Evolutionary conservation across 2,113 vertebrate species (phyloP), one percentile per base, ranked within the genome.

Genomic region (Macquaria ambigua): DNA sequence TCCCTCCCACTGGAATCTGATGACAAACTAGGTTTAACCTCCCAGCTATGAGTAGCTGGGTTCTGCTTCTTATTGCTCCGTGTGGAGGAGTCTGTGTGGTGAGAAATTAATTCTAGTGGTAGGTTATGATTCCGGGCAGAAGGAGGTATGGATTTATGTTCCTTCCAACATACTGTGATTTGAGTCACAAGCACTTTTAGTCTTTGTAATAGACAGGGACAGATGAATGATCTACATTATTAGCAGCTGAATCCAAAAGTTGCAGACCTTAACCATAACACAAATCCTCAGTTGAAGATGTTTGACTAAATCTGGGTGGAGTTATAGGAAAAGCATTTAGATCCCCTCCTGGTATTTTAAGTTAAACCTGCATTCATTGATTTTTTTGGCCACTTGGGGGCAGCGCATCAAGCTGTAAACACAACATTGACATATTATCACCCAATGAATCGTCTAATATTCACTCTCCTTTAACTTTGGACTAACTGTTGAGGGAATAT

Each of bases 21-120:
- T 94, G 93, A 94, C 93, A 93, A 95, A 92, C 91, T 90, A 83
- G 87, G 87, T 93, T 93, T 93, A 94, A 94, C 92, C 90, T 94
- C 76, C 73, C 85, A 74, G 84, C 87, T 87, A 75, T 90, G 89
- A 94, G 90, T 78, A 77, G 81, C 85, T 70, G 81, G 76, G 79
- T 84, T 90, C 90, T 89, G 89, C 83, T 78, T 88, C 89, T 82
- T 87, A 87, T 84, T 91, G 81, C 89, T 62, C 28, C 10, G 46
- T 78, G 87, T 77, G 92, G 85, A 89, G 95, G 92, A 94, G 93
- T 90, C 1, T 72, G 48, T 79, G 74, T 61, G 48, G 61, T 77
- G 82, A 88, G 81, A 93, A 88, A 92, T 90, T 68, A 83, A 90
- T 86, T 87, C 63, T 72, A 48, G 59, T 61, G 67, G 77, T 62